phyloP scores from a whole-genome alignment of 2,888 invertebrate genomes.

The Hipparchia sbordonii region DNA sequence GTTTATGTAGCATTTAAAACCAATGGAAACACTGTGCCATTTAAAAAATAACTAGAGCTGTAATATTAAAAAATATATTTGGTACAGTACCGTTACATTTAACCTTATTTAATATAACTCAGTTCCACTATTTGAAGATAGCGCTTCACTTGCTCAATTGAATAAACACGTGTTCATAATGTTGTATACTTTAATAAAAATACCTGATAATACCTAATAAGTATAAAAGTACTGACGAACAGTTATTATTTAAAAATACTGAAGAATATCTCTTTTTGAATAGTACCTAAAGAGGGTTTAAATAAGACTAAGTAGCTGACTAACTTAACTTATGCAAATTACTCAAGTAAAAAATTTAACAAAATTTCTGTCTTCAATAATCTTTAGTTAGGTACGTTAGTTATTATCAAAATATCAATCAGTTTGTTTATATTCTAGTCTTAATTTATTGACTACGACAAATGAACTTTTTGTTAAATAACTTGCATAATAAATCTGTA shows the following conservation, averaged over 20 bases:
- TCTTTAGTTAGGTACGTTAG: slow-evolving; percentile 27
- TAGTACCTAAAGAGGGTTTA: background rate
- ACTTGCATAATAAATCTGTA: slow-evolving; percentile 61
- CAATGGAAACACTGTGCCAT: slow-evolving; percentile 35
- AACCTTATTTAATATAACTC: slow-evolving; percentile 2
- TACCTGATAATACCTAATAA: slow-evolving; percentile 12
- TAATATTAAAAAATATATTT: slow-evolving; percentile 30
- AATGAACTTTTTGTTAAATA: slow-evolving; percentile 51
- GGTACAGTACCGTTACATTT: slow-evolving; percentile 37
- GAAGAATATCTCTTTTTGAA: background rate
- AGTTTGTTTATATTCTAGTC: slow-evolving; percentile 62
- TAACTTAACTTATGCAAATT: background rate
- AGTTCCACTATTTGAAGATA: slow-evolving; percentile 26
- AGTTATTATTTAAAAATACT: background rate
- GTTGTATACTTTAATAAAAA: background rate
- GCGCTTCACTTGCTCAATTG: slow-evolving; percentile 37
- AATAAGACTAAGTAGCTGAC: background rate
- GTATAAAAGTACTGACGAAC: background rate
- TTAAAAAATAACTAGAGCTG: slow-evolving; percentile 29
- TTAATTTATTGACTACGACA: slow-evolving; percentile 58
- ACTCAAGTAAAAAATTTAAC: slow-evolving; percentile 5
- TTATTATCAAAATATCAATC: slow-evolving; percentile 38
- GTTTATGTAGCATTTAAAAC: slow-evolving; percentile 22
- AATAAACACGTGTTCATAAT: slow-evolving; percentile 12
- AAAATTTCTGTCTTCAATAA: no score